Evolutionary conservation across 2,113 vertebrate genomes (phyloP).

Genomic region (Marcusenius ussheri): DNA sequence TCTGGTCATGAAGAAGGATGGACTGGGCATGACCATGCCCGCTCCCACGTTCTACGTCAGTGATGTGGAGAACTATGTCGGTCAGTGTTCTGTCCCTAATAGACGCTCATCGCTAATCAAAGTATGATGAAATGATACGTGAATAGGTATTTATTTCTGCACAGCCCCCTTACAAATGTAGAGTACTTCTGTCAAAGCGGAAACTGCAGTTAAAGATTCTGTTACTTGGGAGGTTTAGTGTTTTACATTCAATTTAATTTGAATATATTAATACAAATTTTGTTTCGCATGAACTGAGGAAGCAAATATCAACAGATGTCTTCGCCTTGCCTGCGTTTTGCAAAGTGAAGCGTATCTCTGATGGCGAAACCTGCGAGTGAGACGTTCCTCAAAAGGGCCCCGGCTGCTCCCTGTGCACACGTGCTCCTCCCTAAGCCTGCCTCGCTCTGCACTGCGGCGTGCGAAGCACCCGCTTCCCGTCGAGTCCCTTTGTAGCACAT

Average conservation of each 20-base stretch:
- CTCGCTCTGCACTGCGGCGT: neutral
- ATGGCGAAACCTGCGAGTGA: neutral
- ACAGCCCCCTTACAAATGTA: neutral
- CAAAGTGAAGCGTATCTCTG: neutral
- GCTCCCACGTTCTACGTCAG: conserved; percentile 97
- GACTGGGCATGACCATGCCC: conserved; percentile 79
- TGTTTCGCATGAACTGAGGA: neutral
- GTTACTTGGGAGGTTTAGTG: neutral
- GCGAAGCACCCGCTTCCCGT: neutral
- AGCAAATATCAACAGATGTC: neutral
- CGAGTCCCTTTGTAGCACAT: neutral
- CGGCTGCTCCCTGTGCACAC: neutral
- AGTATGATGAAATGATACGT: neutral
- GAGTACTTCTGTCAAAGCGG: neutral
- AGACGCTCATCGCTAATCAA: neutral
- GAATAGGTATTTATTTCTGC: neutral
- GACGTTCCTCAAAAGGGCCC: neutral
- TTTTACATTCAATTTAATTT: neutral
- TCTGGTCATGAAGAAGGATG: conserved; percentile 89
- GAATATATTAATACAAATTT: neutral
- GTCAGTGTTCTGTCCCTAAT: conserved; percentile 53
- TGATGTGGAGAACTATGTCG: conserved; percentile 93
- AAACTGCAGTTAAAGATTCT: neutral
- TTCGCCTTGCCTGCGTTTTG: neutral
- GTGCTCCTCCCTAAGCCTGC: neutral